Evolutionary conservation across 2,113 vertebrate genomes (phyloP).

Genomic region (Gallinago jamesoni): DNA sequence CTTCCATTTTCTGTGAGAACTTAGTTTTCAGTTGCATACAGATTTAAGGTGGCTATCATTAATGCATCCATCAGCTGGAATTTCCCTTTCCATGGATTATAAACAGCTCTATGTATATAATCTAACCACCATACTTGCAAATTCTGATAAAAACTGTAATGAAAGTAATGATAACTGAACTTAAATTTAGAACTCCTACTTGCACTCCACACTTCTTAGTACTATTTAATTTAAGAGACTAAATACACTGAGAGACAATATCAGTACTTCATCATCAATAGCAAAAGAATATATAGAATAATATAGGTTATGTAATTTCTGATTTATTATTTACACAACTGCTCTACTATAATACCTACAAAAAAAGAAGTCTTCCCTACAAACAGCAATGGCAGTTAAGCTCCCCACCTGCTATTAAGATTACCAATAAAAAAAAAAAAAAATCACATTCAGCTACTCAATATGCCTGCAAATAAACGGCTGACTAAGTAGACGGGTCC

Average conservation of each 20-base stretch:
- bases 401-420: neutral
- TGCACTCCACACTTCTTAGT: neutral
- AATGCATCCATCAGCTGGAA: neutral
- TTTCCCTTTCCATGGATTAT: neutral
- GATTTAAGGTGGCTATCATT: neutral
- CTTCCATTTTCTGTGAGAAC: accelerated
- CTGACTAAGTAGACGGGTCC: neutral
- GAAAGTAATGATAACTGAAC: neutral
- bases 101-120: neutral
- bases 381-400: neutral
- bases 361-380: neutral
- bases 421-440: neutral
- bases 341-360: neutral
- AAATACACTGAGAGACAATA: neutral
- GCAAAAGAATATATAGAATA: neutral
- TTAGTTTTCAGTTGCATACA: neutral
- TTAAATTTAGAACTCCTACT: neutral
- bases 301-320: neutral
- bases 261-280: neutral
- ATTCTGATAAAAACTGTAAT: neutral
- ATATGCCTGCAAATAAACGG: neutral
- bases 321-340: neutral
- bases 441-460: neutral
- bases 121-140: neutral
- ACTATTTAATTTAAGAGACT: neutral